Evolutionary conservation across 2,888 invertebrate genomes (phyloP).

Genomic region (Stenolophus ochropezus): DNA sequence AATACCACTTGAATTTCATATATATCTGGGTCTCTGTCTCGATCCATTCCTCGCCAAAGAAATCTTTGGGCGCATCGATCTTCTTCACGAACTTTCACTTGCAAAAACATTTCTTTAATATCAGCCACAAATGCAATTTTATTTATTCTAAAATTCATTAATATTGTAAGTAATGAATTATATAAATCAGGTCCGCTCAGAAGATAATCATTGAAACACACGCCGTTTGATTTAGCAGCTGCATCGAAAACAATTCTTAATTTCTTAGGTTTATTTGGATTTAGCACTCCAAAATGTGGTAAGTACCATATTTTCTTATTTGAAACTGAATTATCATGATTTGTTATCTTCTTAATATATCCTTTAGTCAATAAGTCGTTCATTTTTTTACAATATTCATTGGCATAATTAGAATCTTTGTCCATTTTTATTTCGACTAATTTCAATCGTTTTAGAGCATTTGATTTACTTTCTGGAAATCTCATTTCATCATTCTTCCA

Average conservation of each 20-base stretch:
- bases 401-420: conserved; percentile 57
- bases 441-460: conserved; percentile 61
- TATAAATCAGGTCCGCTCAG: too few species aligned
- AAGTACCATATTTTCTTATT: conserved; percentile 65
- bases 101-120: conserved; percentile 61
- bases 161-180: too few species aligned
- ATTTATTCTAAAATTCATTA: conserved; percentile 61
- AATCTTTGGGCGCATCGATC: conserved; percentile 66
- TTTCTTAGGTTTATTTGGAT: too few species aligned
- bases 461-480: conserved; percentile 64
- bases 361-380: conserved; percentile 62
- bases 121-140: conserved; percentile 67
- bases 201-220: too few species aligned
- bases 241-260: too few species aligned
- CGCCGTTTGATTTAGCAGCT: too few species aligned
- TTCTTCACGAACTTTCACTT: conserved; percentile 58
- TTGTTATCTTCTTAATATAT: conserved; percentile 61
- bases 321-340: conserved; percentile 57
- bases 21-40: conserved; percentile 39
- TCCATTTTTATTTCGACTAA: conserved; percentile 61
- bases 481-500: conserved; percentile 62
- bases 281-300: too few species aligned
- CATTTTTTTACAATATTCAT: conserved; percentile 60
- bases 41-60: conserved; percentile 64
- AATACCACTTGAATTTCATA: conserved; percentile 61